Percentiles rank a stretch among this genome's conserved stretches.
Evolutionary conservation across 2,888 invertebrate genomes (phyloP).

Genomic region (Orchesellides sinensis): DNA sequence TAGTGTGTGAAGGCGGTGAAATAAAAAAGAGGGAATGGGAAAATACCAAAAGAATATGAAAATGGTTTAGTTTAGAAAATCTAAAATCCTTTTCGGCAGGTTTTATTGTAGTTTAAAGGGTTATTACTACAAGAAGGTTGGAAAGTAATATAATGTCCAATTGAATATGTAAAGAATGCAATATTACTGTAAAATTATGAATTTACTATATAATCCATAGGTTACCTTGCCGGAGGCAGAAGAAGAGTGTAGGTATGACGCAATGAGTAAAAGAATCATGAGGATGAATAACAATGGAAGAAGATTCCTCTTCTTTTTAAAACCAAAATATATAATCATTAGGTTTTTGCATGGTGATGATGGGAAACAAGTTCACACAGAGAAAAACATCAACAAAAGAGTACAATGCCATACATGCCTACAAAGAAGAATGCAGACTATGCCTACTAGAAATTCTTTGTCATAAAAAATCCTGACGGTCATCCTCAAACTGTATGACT

Average conservation of each 20-base stretch:
- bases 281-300: too few relatives aligned
- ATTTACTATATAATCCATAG: too few relatives aligned
- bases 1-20: slow-evolving; percentile 5
- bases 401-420: slow-evolving; percentile 44
- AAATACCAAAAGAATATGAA: neutral
- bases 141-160: too few relatives aligned
- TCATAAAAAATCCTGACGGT: slow-evolving; percentile 24
- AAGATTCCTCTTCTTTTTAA: too few relatives aligned
- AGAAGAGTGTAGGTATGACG: too few relatives aligned
- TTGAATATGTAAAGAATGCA: too few relatives aligned
- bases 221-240: slow-evolving; percentile 53
- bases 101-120: slow-evolving; percentile 14
- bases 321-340: too few relatives aligned
- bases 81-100: neutral
- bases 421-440: neutral
- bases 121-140: slow-evolving; percentile 29
- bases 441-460: neutral
- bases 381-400: slow-evolving; percentile 20
- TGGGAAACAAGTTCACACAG: slow-evolving; percentile 54
- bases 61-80: neutral
- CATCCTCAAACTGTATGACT: slow-evolving; percentile 13
- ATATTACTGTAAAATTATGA: too few relatives aligned
- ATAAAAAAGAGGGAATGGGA: too few relatives aligned
- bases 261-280: slow-evolving; percentile 23
- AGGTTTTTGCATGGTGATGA: slow-evolving; percentile 42